Percentiles rank a stretch among this genome's conserved stretches.
These are phyloP conservation scores for Misgurnus mizolepis DNA, from an alignment of 2,113 vertebrate species.

Conservation along the genomic window DNA sequence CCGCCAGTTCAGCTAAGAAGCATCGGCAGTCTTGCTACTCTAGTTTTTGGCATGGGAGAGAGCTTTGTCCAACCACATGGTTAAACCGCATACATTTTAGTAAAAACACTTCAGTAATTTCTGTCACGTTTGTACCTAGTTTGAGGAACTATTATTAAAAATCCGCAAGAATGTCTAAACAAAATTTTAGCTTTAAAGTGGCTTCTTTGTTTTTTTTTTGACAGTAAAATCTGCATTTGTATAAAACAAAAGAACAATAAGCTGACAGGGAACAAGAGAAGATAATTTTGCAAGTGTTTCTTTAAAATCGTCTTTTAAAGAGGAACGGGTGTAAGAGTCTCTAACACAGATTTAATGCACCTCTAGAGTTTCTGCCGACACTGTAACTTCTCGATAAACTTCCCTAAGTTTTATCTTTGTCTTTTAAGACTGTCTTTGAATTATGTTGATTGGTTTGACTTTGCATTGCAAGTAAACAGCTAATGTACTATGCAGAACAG, in stretches of 20 bases:
- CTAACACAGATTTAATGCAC: not conserved
- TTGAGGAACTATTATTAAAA: not conserved
- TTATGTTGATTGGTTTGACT: not conserved
- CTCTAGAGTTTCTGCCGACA: not conserved
- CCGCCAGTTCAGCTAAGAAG: constrained; percentile 14
- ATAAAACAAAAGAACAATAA: not conserved
- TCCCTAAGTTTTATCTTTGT: too few species aligned
- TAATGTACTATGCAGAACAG: not conserved
- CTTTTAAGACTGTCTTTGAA: not conserved
- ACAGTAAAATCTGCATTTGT: not conserved
- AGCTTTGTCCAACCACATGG: constrained; percentile 42
- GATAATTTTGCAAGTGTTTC: not conserved
- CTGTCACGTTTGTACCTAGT: not conserved
- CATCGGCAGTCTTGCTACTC: constrained; percentile 31
- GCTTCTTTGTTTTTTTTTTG: too few species aligned
- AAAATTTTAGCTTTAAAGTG: too few species aligned
- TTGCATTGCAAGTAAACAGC: not conserved
- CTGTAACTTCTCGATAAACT: too few species aligned
- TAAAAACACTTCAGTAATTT: not conserved
- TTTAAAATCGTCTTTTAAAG: not conserved
- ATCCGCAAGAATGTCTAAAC: too few species aligned
- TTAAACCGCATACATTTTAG: constrained; percentile 25
- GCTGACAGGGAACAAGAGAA: not conserved
- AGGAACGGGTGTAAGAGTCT: not conserved
- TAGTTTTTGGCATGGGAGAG: constrained; percentile 42